Conservation (phyloP, 92 coral and sea anemone species). For the Phenganax stokvisi region DNA sequence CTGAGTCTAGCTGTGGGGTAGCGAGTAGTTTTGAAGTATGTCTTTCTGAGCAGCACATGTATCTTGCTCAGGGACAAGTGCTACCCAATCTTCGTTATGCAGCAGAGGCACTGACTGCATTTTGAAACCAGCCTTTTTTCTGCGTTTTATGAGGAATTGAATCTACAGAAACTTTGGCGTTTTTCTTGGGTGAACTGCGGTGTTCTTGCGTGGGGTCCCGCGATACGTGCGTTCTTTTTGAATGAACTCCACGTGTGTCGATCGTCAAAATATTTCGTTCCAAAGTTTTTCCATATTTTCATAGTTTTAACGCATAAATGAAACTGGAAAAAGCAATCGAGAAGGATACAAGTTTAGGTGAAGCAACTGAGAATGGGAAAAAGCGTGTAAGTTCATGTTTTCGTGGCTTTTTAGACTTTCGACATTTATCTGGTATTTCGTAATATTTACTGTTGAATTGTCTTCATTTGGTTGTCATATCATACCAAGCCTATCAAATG, state of each 20-base stretch:
- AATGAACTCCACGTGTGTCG: not conserved
- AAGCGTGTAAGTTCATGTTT: conserved; percentile 7
- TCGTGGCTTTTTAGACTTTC: not conserved
- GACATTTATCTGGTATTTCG: not conserved
- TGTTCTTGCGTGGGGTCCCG: not conserved
- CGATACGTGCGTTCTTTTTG: not conserved
- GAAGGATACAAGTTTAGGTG: conserved; percentile 6
- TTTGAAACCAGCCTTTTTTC: not conserved
- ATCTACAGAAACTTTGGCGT: not conserved
- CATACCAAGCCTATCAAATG: too few species aligned
- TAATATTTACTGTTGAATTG: too few species aligned
- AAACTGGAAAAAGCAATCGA: conserved; percentile 16
- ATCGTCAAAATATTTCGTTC: not conserved
- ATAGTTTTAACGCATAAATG: not conserved
- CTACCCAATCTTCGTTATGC: too few species aligned
- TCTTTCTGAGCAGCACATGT: too few species aligned
- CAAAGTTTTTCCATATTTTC: not conserved
- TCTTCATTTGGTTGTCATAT: too few species aligned
- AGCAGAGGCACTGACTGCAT: too few species aligned
- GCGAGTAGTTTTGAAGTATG: too few species aligned
- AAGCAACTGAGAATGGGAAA: not conserved
- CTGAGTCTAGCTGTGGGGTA: too few species aligned
- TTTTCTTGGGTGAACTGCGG: not conserved
- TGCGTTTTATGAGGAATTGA: not conserved
- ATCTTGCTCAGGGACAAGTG: too few species aligned